Conservation (phyloP, 2,888 invertebrate genomes). For the Nezara viridula region DNA sequence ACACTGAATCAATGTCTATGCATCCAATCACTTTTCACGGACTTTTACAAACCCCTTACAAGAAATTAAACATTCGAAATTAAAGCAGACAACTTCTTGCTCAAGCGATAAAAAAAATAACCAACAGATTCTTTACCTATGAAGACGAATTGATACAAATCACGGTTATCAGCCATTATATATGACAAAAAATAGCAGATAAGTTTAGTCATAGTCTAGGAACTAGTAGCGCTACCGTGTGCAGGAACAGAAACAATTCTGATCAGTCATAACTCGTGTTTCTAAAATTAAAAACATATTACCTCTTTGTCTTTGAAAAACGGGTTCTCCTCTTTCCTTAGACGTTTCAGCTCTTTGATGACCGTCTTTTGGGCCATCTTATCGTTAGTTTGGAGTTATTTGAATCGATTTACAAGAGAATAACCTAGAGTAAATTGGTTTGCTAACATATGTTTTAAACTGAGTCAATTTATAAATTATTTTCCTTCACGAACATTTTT, state of each 20-base stretch:
- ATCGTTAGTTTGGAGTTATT: neutral
- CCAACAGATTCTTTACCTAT: no score
- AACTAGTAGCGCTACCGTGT: neutral
- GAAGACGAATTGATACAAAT: no score
- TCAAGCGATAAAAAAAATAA: no score
- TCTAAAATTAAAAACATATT: neutral
- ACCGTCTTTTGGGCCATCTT: neutral
- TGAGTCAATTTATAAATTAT: neutral
- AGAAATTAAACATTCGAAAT: no score
- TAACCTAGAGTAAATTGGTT: neutral
- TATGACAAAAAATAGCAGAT: no score
- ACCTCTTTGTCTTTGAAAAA: slow-evolving; percentile 46
- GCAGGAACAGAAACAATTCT: neutral
- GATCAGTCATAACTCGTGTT: neutral
- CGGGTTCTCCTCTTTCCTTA: neutral
- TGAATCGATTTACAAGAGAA: neutral
- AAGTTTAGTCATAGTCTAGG: no score
- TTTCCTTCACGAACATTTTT: neutral
- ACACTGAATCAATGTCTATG: no score
- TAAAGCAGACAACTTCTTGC: no score
- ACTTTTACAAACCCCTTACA: no score
- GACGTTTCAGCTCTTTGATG: neutral
- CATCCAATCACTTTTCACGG: no score
- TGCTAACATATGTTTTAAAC: neutral
- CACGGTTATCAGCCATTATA: no score